Evolutionary conservation across 2,888 invertebrate species (phyloP).

Genomic region (Oligia latruncula): DNA sequence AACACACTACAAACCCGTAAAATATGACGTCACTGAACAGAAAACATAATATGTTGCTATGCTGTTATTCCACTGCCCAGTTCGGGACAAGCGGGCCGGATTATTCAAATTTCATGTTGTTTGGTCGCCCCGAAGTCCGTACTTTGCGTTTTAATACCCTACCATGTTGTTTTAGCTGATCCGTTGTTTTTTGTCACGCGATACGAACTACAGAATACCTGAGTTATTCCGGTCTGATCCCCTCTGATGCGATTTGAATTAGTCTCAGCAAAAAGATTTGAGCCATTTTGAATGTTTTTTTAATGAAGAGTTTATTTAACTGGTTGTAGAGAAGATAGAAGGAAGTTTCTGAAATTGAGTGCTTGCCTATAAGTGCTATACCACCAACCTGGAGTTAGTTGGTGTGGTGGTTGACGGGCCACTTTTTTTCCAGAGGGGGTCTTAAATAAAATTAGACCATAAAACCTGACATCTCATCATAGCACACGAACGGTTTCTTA

Average conservation of each 20-base stretch:
- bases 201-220: constrained; percentile 43
- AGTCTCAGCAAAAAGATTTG: constrained; percentile 15
- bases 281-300: constrained; percentile 19
- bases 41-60: constrained; percentile 56
- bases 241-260: constrained; percentile 39
- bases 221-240: no score
- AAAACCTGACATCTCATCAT: no score
- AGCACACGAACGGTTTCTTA: no score
- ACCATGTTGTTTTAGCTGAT: constrained; percentile 57
- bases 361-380: background rate
- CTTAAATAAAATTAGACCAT: background rate
- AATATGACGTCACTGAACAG: constrained; percentile 37
- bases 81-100: constrained; percentile 61
- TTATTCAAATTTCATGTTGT: constrained; percentile 82
- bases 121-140: constrained; percentile 66
- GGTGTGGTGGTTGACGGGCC: rapidly evolving
- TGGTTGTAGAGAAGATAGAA: background rate
- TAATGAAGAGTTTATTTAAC: background rate
- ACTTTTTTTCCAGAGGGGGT: background rate
- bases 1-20: background rate
- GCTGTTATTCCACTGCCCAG: constrained; percentile 68
- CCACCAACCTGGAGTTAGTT: rapidly evolving
- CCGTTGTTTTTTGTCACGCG: constrained; percentile 58
- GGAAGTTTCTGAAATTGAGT: background rate
- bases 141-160: constrained; percentile 73